phyloP scores from a whole-genome alignment of 2,888 invertebrate genomes.

The Stenurella melanura region DNA sequence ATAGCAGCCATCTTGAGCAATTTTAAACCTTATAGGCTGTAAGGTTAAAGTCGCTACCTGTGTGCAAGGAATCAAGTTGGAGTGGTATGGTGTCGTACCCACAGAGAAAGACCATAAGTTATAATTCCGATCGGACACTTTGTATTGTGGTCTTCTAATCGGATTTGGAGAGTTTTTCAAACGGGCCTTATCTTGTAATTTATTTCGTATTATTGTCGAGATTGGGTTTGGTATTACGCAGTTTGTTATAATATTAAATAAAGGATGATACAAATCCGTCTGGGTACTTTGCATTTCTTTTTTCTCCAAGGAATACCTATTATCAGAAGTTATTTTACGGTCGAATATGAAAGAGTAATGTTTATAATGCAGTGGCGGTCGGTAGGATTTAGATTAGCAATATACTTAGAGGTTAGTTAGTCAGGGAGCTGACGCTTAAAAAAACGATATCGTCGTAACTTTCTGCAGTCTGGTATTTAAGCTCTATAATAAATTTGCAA shows the following conservation, averaged over 20 bases:
- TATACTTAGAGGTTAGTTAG: no score
- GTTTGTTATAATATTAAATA: conserved; percentile 12
- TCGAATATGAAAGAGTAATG: no score
- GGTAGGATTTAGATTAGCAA: no score
- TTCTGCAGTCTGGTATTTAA: no score
- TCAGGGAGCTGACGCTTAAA: no score
- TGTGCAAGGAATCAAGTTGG: background rate
- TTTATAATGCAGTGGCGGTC: no score
- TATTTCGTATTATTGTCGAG: conserved; percentile 40
- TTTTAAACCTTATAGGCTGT: conserved; percentile 46
- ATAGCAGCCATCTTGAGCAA: conserved; percentile 51
- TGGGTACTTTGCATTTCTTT: conserved; percentile 1
- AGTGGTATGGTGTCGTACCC: conserved; percentile 37
- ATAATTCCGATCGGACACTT: conserved; percentile 42
- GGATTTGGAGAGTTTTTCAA: conserved; percentile 37
- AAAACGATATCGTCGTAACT: no score
- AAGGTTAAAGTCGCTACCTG: conserved; percentile 34
- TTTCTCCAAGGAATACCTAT: background rate
- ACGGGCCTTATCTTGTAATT: conserved; percentile 32
- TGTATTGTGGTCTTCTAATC: conserved; percentile 41
- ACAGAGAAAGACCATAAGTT: conserved; percentile 41
- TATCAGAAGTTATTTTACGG: no score
- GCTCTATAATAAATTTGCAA: no score
- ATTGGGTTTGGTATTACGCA: conserved; percentile 25
- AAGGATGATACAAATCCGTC: conserved; percentile 11